Conservation (phyloP, 2,113 vertebrate species). For the Excalfactoria chinensis region DNA sequence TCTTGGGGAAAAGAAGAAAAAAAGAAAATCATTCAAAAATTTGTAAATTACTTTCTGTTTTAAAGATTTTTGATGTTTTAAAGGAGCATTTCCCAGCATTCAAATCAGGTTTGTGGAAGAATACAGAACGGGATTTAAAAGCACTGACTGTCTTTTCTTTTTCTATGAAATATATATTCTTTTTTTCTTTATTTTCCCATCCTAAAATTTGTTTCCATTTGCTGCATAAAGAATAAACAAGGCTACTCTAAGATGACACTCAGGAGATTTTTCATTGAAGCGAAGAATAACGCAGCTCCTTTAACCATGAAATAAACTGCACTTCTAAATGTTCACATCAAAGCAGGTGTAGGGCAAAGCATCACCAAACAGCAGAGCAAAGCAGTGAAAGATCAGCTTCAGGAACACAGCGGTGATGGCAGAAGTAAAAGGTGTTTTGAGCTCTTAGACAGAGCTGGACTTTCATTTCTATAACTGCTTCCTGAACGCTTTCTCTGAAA, state of each 20-base stretch:
- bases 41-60: not conserved
- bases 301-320: not conserved
- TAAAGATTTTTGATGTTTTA: not conserved
- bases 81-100: not conserved
- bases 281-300: not conserved
- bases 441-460: not conserved
- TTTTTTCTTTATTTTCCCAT: not conserved
- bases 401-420: not conserved
- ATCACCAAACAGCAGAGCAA: not conserved
- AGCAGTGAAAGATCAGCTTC: not conserved
- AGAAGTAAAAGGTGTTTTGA: not conserved
- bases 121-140: not conserved
- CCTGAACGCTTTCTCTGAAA: not conserved
- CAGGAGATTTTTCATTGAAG: not conserved
- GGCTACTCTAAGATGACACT: not conserved
- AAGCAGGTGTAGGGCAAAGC: not conserved
- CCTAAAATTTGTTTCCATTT: not conserved
- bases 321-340: not conserved
- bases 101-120: not conserved
- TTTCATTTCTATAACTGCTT: not conserved
- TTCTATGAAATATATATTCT: not conserved
- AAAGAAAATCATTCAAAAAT: not conserved
- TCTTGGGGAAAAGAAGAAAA: not conserved
- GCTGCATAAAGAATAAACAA: not conserved
- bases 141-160: not conserved